Percentiles rank a stretch among this genome's conserved stretches.
Evolutionary conservation across 2,113 vertebrate genomes (phyloP).

Genomic region (Solea senegalensis): DNA sequence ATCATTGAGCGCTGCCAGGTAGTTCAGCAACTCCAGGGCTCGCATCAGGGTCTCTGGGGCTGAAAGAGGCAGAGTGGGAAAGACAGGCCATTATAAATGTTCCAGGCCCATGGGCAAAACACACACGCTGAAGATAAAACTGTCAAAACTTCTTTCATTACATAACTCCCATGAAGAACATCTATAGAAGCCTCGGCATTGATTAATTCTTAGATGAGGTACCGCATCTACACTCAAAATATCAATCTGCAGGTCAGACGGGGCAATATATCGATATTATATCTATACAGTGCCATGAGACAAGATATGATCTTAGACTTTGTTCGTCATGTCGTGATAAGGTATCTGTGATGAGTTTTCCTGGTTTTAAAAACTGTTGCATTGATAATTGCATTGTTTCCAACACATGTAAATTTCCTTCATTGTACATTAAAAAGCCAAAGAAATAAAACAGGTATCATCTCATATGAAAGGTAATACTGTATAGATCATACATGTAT

Average conservation of each 20-base stretch:
- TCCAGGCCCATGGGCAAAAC: slow-evolving; percentile 35
- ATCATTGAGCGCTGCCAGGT: slow-evolving; percentile 95
- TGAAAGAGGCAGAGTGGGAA: slow-evolving; percentile 60
- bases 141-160: slow-evolving; percentile 24
- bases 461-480: too few species aligned
- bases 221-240: neutral
- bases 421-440: too few species aligned
- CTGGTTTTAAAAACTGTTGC: too few species aligned
- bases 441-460: too few species aligned
- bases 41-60: slow-evolving; percentile 98
- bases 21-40: slow-evolving; percentile 96
- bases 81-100: slow-evolving; percentile 24
- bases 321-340: too few species aligned
- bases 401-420: too few species aligned
- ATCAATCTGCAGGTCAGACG: neutral
- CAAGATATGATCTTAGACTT: too few species aligned
- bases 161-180: slow-evolving; percentile 18
- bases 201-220: neutral
- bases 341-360: too few species aligned
- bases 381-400: too few species aligned
- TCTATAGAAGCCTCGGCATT: slow-evolving; percentile 14
- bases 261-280: neutral
- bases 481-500: too few species aligned
- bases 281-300: too few species aligned
- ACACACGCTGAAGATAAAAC: slow-evolving; percentile 28